Evolutionary conservation across 2,113 vertebrate genomes (phyloP), one percentile per base, ranked within the genome.

Genomic region (Nerophis ophidion): DNA sequence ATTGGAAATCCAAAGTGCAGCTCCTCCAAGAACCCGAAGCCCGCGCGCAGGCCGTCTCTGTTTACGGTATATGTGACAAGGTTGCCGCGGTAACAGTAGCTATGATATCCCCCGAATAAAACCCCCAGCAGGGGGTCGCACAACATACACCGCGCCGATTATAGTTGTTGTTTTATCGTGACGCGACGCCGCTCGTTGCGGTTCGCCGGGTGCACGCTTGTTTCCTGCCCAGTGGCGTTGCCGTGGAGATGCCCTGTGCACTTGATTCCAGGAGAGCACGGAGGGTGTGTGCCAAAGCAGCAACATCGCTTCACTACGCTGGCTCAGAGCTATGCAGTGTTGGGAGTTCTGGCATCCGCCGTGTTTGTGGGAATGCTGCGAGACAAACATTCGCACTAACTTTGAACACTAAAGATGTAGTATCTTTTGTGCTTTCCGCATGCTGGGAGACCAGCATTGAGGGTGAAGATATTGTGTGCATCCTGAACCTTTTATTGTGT

Each of bases 1-100:
- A 76, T 44, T 51, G 78, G 89, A 81, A 88, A 88, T 44, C 77
- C 57, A 70, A 48, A 67, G 58, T 56, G 57, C 69, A 61, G 48
- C 62, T 61, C 63, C 78, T 57, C 65, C 47, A 60, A 65, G 56
- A 77, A 64, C 61, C 54, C 34, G 52, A 72, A 60, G 57, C 54
- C 14, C 26, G 45, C 55, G 50, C 61, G 54, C 61, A 33, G 14
- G 14, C 58, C 60, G 68, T 72, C 70, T 82, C 72, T 51, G 67
- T 70, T 76, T 81, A 83, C 72, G 38, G 57, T 55, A 65, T 60
- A 63, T 42, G 52, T 33, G 47, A 35, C 58, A 53, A 26, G 8
- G 61, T 72, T 60, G 75, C 42, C 60, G 70, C 65, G 12, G 46
- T 58, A 47, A 63, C 60, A 63, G 66, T 70, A 71, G 75, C 75